These are phyloP conservation scores for Drosophila melanosoma DNA, from an alignment of 2,888 invertebrate genomes.

Conservation along the genomic window DNA sequence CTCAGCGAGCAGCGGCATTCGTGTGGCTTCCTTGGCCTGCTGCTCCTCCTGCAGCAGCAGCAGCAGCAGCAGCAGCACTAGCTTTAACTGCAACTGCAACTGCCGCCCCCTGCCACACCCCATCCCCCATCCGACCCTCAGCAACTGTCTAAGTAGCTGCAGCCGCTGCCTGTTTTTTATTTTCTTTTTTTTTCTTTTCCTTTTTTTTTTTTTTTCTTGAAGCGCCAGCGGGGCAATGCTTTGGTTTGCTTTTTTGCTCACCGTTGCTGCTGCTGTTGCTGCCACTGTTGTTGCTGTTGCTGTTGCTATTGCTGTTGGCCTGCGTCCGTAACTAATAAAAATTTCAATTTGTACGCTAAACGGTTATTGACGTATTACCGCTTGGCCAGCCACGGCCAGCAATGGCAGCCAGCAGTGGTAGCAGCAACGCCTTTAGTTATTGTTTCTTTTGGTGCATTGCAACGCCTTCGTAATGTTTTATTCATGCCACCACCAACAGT, in stretches of 20 bases:
- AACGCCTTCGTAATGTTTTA: constrained; percentile 79
- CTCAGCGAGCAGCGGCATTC: constrained; percentile 70
- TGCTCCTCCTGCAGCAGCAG: constrained; percentile 21
- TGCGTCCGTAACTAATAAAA: constrained; percentile 80
- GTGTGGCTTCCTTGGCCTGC: constrained; percentile 74
- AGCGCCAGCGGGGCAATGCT: constrained; percentile 12
- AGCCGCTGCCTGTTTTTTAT: constrained; percentile 33
- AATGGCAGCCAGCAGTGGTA: constrained; percentile 53
- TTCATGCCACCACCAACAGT: constrained; percentile 56
- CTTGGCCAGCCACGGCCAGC: constrained; percentile 58
- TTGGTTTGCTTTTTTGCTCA: constrained; percentile 13
- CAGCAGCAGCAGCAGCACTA: constrained; percentile 18
- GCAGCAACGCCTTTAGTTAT: constrained; percentile 79
- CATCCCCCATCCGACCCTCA: constrained; percentile 5
- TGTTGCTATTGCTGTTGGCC: constrained; percentile 33
- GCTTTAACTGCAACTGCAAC: constrained; percentile 21
- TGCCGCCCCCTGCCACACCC: constrained; percentile 2
- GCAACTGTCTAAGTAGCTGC: constrained; percentile 51
- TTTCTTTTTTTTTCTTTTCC: constrained; percentile 46
- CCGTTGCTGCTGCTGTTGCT: constrained; percentile 11
- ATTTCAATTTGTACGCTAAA: constrained; percentile 82
- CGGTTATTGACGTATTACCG: constrained; percentile 81
- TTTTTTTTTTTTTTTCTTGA: constrained; percentile 16
- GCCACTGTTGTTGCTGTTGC: constrained; percentile 18
- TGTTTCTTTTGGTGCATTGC: constrained; percentile 74